Evolutionary conservation across 2,888 invertebrate genomes (phyloP).

Genomic region (Lasioglossum leucozonium): DNA sequence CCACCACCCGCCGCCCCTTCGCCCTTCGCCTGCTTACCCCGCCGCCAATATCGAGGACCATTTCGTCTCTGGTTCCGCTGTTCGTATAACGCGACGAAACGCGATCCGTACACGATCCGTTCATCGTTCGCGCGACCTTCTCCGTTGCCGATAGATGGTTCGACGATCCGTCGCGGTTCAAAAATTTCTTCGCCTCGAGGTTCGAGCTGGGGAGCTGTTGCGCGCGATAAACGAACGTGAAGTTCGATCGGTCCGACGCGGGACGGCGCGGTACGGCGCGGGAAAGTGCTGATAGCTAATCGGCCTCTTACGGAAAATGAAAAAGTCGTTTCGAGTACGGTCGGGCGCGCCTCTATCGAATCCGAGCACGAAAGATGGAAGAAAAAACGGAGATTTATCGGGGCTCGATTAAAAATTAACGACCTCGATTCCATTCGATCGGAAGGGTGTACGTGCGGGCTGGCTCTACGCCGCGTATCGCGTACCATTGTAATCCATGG

Average conservation of each 20-base stretch:
- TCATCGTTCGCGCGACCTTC: background rate
- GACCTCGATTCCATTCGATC: conserved; percentile 45
- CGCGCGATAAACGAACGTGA: background rate
- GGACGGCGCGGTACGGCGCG: background rate
- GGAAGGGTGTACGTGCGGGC: conserved; percentile 11
- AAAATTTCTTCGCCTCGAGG: background rate
- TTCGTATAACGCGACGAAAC: background rate
- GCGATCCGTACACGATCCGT: background rate
- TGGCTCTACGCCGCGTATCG: background rate
- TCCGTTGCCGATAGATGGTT: background rate
- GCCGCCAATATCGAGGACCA: background rate
- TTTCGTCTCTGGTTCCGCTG: background rate
- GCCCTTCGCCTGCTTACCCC: background rate
- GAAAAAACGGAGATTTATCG: conserved; percentile 20
- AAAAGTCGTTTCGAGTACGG: background rate
- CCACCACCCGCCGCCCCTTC: background rate
- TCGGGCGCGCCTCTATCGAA: background rate
- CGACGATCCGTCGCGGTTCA: conserved; percentile 22
- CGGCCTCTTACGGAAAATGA: background rate
- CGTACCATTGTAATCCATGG: background rate
- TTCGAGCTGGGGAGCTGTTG: background rate
- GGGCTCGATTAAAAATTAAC: conserved; percentile 44
- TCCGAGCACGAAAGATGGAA: no score
- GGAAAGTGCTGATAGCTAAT: background rate
- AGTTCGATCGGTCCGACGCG: background rate